Percentiles rank a stretch among this genome's conserved stretches.
phyloP scores from a whole-genome alignment of 2,113 vertebrate genomes.

The Enhydra lutris region DNA sequence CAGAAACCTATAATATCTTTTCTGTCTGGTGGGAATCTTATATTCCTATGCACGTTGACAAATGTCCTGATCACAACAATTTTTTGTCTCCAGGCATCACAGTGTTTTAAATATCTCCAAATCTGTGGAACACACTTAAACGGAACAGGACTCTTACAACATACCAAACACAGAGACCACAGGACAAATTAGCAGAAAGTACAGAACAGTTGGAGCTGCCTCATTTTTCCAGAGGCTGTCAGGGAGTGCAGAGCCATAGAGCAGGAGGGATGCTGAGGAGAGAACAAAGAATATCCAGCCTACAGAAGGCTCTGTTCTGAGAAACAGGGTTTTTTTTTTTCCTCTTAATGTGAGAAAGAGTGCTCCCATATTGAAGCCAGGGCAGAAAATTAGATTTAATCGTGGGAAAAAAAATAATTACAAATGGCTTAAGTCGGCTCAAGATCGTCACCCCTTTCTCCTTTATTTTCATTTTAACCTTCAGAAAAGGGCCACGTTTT shows the following conservation, averaged over 20 bases:
- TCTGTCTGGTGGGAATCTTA: slow-evolving; percentile 66
- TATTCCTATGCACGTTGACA: slow-evolving; percentile 52
- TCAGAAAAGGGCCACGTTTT: background rate
- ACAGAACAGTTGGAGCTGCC: no score
- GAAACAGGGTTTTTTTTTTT: background rate
- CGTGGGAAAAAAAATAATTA: slow-evolving; percentile 34
- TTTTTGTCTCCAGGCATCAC: slow-evolving; percentile 17
- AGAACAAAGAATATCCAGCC: background rate
- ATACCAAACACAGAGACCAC: background rate
- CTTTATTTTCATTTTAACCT: background rate
- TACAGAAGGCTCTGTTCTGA: background rate
- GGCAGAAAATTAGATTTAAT: slow-evolving; percentile 40
- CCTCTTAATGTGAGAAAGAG: background rate
- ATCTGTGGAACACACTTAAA: slow-evolving; percentile 26
- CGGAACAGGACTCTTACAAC: slow-evolving; percentile 21
- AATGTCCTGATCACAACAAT: slow-evolving; percentile 46
- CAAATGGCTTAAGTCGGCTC: background rate
- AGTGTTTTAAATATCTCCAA: slow-evolving; percentile 58
- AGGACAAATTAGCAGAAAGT: background rate
- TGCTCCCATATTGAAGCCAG: slow-evolving; percentile 32
- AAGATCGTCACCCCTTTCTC: background rate
- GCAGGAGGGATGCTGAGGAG: background rate
- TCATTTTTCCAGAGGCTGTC: slow-evolving; percentile 15
- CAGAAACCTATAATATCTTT: slow-evolving; percentile 61
- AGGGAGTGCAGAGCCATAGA: background rate